These are phyloP conservation scores for Tigriopus japonicus DNA, from an alignment of 1,140 invertebrate genomes.

Conservation along the genomic window DNA sequence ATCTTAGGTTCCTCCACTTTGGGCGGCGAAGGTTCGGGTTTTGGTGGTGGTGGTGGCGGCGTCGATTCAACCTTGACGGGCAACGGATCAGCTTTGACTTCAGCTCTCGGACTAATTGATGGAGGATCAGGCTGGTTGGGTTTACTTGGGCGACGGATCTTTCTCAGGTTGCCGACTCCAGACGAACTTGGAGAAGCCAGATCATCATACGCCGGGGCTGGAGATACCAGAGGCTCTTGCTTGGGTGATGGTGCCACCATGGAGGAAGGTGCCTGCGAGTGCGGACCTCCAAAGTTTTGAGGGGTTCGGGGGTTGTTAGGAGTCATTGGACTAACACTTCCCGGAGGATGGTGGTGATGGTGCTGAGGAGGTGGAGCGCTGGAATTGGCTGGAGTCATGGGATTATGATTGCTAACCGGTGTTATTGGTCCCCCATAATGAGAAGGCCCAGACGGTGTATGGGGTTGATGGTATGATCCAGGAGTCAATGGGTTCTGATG, in stretches of 20 bases:
- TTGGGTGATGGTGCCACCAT: background rate
- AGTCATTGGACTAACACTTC: background rate
- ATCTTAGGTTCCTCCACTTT: too few species aligned
- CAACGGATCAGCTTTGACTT: background rate
- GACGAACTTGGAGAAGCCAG: background rate
- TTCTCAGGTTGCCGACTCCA: background rate
- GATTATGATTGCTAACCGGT: background rate
- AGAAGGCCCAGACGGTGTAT: too few species aligned
- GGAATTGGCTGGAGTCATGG: background rate
- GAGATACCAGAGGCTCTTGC: background rate
- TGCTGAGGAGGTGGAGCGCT: background rate
- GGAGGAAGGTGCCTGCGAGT: background rate
- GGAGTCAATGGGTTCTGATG: background rate
- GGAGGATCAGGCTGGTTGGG: background rate
- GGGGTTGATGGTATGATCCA: too few species aligned
- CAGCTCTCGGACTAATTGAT: background rate
- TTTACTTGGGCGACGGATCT: constrained; percentile 1
- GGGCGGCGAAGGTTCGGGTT: background rate
- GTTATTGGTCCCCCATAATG: background rate
- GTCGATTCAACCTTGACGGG: background rate
- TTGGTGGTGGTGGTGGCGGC: background rate
- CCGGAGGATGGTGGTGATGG: background rate
- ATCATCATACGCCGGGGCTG: background rate
- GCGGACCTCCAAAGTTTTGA: background rate
- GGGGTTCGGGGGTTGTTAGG: background rate